Evolutionary conservation across 2,113 vertebrate genomes (phyloP), one percentile per base, ranked within the genome.

Genomic region (Polyodon spathula): DNA sequence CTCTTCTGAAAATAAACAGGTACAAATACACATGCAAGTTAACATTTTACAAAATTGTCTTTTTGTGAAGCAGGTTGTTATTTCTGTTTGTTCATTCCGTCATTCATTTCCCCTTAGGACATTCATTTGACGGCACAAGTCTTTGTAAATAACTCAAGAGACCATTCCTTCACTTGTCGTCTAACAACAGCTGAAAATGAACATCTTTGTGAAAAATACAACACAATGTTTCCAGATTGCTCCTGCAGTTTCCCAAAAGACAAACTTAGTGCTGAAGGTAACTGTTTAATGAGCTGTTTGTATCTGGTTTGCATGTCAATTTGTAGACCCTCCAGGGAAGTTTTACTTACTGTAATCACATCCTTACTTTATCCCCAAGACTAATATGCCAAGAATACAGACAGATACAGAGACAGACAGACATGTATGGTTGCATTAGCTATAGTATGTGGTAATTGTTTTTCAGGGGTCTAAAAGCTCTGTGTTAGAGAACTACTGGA

Each of bases 221-320:
- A 12, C 1, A 14, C 61, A 43, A n/a, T 8, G 2, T 76, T 78
- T 59, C 78, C 76, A 59, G 52, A 54, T 1, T 88, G 85, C 66
- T 83, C 58, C 66, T 85, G 79, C 61, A 44, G 0, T 8, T 65
- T 85, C 10, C 6, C 48, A 14, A 57, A 40, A 1, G n/a, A 14
- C 1, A 11, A 1, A 1, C 55, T 80, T 41, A 57, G 68, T 62
- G 11, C 57, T 41, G 14, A 52, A 68, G 79, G 84, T 87, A 5
- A 68, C 73, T 70, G n/a, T 1, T 5, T 3, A 62, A 6, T 54
- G 41, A 51, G 40, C 12, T 3, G 9, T n/a, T 50, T 6, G 12
- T 50, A 11, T n/a, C 5, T 38, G 1, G 43, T 62, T 27, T 10
- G 7, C 8, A 2, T 10, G 48, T 6, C 4, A 2, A 50, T 6